Base-by-base conservation (phyloP, 2,888 invertebrate genomes). In the Mythimna ferrago region DNA sequence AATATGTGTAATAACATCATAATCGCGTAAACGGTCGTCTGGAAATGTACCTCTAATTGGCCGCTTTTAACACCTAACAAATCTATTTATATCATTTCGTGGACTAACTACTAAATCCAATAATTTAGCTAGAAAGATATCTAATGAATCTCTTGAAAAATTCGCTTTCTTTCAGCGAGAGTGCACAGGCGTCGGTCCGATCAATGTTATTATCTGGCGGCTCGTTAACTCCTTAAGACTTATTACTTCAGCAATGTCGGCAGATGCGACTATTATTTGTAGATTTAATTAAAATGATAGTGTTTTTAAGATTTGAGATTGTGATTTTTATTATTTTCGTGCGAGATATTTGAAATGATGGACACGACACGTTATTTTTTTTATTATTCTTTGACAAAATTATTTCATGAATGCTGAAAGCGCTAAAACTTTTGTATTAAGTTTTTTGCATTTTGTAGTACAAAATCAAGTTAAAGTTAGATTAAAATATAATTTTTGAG, bases 91-190 rank as follows among this genome's bases (percentile, higher is more conserved):
- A 48, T 6, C 48, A 48, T 48, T 48, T 48, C 48, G 48, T 48
- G 6, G n/a, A 3, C 16, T 14, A 61, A 21, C 38, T 16, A 41
- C 7, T 1, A 38, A 21, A 16, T 16, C 61, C 16, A 62, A 38
- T 60, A n/a, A n/a, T 58, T 21, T 9, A 53, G 7, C 51, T 19
- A 56, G 5, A 53, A 61, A 16, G 16, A 48, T 38, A 35, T 11
- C 65, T 21, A 41, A 48, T 11, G 4, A 69, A 71, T 61, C 56
- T 51, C 66, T 38, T 66, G 2, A 78, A 72, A 62, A 48, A 62
- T 48, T 77, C 65, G 48, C 76, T 77, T 78, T 77, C 76, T 54
- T 63, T 58, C 48, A 51, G 64, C 41, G 72, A 77, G 71, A 77
- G 72, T 77, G n/a, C 41, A 21, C 11, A 11, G 11, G 41, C 16